phyloP scores from a whole-genome alignment of 2,113 vertebrate genomes.

The Genyomyrus donnyi region DNA sequence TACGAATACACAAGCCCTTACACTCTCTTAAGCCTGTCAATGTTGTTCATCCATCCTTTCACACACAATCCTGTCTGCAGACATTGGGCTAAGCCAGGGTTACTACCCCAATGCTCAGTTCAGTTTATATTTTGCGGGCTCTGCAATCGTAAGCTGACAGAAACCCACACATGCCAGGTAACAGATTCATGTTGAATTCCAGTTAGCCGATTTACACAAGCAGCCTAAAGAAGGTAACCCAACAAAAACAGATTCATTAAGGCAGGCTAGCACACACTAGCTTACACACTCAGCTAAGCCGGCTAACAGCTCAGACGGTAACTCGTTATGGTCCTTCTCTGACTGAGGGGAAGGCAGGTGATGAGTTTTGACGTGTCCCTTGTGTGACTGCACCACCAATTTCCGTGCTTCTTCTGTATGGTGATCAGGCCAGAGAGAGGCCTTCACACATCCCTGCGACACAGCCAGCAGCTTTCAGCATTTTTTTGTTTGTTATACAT shows the following conservation, averaged over 20 bases:
- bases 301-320: background rate
- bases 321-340: background rate
- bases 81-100: background rate
- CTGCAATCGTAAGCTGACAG: background rate
- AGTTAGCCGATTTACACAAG: background rate
- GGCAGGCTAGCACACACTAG: background rate
- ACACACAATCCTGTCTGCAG: background rate
- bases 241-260: background rate
- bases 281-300: background rate
- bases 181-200: background rate
- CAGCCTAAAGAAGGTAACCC: background rate
- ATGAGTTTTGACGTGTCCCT: background rate
- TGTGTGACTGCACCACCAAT: background rate
- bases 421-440: background rate
- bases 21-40: background rate
- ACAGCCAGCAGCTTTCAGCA: background rate
- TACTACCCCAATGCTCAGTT: background rate
- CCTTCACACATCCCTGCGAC: background rate
- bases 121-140: background rate
- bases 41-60: background rate
- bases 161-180: background rate
- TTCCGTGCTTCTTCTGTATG: background rate
- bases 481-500: background rate
- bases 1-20: background rate
- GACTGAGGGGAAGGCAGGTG: background rate